Evolutionary conservation across 2,797 vertebrate genomes (phyloP), one percentile per base, ranked within the genome.

Genomic region (Phoxinus dragarum): DNA sequence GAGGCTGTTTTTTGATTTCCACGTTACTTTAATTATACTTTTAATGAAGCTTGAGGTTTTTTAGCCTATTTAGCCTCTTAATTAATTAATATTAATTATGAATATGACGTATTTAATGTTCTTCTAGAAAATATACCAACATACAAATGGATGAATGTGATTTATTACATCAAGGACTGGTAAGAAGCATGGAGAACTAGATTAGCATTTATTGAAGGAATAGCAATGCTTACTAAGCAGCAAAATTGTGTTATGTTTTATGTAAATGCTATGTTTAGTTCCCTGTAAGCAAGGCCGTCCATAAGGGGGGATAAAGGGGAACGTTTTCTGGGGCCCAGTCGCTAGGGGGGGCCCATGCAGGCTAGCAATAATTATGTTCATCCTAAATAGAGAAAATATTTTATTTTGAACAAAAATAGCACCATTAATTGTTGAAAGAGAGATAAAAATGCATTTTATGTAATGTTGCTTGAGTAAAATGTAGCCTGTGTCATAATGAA

Each of bases 101-200:
- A 80, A 80, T 67, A 19, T 10, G 38, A 78, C n/a, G 75, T 38
- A 61, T 42, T 42, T 42, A 78, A 78, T 78, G 5, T 36, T 36
- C 75, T 78, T 23, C 23, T 40, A 61, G 38, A 27, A 78, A 61
- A 42, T n/a, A 77, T 42, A 61, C 23, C 36, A 78, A 59, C 19
- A 17, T 77, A 40, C 36, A 77, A 78, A 27, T 47, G 42, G n/a
- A 72, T 44, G 11, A 36, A 44, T 49, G 78, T 36, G 42, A 67
- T 47, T 36, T 49, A 49, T 36, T 80, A 36, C 10, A 36, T 80
- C 61, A 64, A 34, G 3, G 27, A 49, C 36, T 49, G 61, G 47
- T 66, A 80, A 67, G 78, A 80, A 49, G 42, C 61, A 67, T 67
- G 40, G 42, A 36, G 42, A 80, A 64, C n/a, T 49, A 67, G 78